A percentile compares a stretch with the other conserved stretches of the same genome.
These are phyloP conservation scores for Naso thynnoides DNA, from an alignment of 2,797 vertebrate genomes.

Conservation along the genomic window DNA sequence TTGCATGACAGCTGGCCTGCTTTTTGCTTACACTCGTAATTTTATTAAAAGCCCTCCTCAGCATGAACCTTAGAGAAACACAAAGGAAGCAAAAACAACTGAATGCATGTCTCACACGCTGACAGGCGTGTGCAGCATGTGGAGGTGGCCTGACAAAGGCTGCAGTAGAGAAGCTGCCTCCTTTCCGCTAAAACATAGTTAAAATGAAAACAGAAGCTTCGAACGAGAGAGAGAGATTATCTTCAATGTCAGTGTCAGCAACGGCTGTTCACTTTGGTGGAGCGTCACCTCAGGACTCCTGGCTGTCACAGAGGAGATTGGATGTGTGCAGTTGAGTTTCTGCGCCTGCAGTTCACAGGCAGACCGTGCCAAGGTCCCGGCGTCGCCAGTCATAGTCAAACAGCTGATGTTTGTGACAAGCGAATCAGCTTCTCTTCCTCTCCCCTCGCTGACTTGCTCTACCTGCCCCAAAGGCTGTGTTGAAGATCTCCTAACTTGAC, in stretches of 20 bases:
- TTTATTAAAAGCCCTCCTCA: conserved; percentile 34
- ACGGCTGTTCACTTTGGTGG: conserved; percentile 34
- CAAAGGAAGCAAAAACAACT: conserved; percentile 30
- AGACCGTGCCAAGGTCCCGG: conserved; percentile 1
- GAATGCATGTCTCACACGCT: conserved; percentile 18
- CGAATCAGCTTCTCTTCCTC: conserved; percentile 36
- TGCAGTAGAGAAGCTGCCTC: neutral
- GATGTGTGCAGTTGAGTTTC: conserved; percentile 24
- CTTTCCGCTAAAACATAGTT: conserved; percentile 5
- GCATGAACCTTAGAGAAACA: conserved; percentile 32
- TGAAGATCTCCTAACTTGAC: conserved; percentile 19
- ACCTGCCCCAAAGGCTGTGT: conserved; percentile 17
- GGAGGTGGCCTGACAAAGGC: conserved; percentile 9
- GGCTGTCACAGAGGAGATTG: conserved; percentile 26
- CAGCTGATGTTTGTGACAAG: conserved; percentile 56
- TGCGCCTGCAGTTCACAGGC: conserved; percentile 3
- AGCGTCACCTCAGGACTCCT: conserved; percentile 30
- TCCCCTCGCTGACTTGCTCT: conserved; percentile 9
- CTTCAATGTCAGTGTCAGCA: conserved; percentile 6
- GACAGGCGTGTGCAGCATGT: conserved; percentile 27
- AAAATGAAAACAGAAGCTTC: conserved; percentile 4
- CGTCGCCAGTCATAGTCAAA: conserved; percentile 39
- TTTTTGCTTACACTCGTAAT: conserved; percentile 55
- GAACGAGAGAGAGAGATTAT: neutral
- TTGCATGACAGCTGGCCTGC: conserved; percentile 55